Evolutionary conservation across 2,797 vertebrate genomes (phyloP).

Genomic region (Cheirogaleus major): DNA sequence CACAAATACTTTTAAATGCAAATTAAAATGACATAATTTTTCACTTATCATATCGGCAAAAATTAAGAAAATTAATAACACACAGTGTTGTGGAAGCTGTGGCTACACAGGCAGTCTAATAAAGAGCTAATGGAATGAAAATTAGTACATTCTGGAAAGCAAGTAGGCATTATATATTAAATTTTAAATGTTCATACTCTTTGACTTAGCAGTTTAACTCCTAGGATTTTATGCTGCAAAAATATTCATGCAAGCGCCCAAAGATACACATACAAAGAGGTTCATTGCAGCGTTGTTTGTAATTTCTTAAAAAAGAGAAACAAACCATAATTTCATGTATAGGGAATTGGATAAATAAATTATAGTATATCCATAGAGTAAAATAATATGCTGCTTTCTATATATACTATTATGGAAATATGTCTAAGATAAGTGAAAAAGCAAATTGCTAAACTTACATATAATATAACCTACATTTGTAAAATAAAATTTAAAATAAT

Average conservation of each 20-base stretch:
- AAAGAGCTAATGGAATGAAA: not conserved
- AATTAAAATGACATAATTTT: conserved; percentile 12
- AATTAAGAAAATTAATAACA: not conserved
- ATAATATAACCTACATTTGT: not conserved
- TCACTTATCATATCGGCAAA: not conserved
- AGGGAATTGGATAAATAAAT: not conserved
- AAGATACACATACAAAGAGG: not conserved
- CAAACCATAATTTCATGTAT: not conserved
- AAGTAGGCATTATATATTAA: not conserved
- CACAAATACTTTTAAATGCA: not conserved
- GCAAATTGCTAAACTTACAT: not conserved
- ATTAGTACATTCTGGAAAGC: not conserved
- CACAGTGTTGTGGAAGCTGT: not conserved
- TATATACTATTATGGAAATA: not conserved
- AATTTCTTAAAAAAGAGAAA: not conserved
- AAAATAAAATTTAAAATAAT: not conserved
- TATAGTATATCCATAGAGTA: not conserved
- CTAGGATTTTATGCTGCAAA: not conserved
- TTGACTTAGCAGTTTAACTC: not conserved
- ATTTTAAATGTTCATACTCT: not conserved
- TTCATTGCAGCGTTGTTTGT: not conserved
- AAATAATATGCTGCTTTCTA: not conserved
- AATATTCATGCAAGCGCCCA: not conserved
- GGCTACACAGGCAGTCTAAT: not conserved
- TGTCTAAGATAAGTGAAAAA: not conserved